These are phyloP conservation scores for Cepaea nemoralis DNA, from an alignment of 1,140 invertebrate genomes.

Conservation along the genomic window DNA sequence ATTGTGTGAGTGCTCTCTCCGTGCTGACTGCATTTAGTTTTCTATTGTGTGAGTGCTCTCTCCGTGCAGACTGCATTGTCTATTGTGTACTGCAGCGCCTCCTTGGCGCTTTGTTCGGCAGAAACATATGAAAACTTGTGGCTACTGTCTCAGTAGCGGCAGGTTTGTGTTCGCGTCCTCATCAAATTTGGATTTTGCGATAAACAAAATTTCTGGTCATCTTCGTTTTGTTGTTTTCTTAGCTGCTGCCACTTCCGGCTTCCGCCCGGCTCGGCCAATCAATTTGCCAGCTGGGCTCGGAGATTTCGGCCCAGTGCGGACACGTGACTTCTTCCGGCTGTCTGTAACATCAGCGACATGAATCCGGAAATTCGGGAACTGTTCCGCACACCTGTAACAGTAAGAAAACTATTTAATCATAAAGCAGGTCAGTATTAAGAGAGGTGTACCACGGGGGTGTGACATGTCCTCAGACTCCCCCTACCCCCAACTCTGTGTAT, in stretches of 20 bases:
- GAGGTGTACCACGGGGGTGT: neutral
- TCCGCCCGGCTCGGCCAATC: slow-evolving; percentile 18
- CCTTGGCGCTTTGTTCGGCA: too few relatives aligned
- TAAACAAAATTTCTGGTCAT: neutral
- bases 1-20: too few relatives aligned
- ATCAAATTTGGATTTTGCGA: too few relatives aligned
- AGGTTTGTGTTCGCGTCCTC: too few relatives aligned
- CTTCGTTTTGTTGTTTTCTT: slow-evolving; percentile 22
- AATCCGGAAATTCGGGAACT: slow-evolving; percentile 64
- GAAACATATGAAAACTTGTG: too few relatives aligned
- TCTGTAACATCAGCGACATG: slow-evolving; percentile 59
- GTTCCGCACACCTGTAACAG: slow-evolving; percentile 44
- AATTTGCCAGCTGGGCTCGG: slow-evolving; percentile 65
- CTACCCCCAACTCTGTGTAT: too few relatives aligned
- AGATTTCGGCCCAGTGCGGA: slow-evolving; percentile 54
- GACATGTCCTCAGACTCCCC: neutral
- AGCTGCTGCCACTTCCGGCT: slow-evolving; percentile 17
- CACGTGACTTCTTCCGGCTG: slow-evolving; percentile 52
- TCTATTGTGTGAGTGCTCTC: too few relatives aligned
- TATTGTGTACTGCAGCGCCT: too few relatives aligned
- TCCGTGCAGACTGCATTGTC: too few relatives aligned
- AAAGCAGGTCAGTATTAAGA: neutral
- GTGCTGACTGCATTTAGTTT: too few relatives aligned
- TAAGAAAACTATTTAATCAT: neutral
- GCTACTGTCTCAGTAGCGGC: too few relatives aligned